These are phyloP conservation scores for Caloenas nicobarica DNA, from an alignment of 2,113 vertebrate genomes.

Conservation along the genomic window DNA sequence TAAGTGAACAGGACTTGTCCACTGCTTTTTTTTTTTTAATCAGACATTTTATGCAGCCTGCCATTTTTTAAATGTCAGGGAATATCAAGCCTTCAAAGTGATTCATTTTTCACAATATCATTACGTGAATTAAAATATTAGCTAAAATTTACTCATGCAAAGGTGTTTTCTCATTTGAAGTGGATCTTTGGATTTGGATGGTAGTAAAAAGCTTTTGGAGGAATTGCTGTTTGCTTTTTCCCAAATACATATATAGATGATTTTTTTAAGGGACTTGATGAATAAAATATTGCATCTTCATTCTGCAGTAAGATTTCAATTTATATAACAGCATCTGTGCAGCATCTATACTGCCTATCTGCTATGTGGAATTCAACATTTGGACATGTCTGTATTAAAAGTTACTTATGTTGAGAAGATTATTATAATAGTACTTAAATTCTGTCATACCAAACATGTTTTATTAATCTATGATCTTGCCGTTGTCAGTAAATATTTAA, in stretches of 20 bases:
- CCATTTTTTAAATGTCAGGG: not conserved
- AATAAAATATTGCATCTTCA: not conserved
- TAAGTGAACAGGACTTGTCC: not conserved
- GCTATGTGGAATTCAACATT: not conserved
- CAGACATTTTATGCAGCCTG: not conserved
- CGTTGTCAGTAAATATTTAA: slow-evolving; percentile 6
- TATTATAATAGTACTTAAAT: not conserved
- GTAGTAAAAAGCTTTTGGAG: not conserved
- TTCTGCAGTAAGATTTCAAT: not conserved
- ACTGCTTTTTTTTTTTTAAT: not conserved
- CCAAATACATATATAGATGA: not conserved
- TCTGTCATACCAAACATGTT: not conserved
- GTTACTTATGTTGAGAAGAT: not conserved
- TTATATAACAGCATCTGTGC: not conserved
- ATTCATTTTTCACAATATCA: not conserved
- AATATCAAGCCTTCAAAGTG: not conserved
- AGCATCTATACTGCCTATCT: not conserved
- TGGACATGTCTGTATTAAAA: not conserved
- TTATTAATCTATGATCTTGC: not conserved
- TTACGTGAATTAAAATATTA: not conserved
- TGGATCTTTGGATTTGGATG: not conserved
- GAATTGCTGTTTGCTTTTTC: not conserved
- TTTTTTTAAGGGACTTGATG: not conserved
- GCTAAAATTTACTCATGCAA: not conserved
- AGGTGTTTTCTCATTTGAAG: not conserved